Evolutionary conservation across 2,113 vertebrate species (phyloP).

Genomic region (Eonycteris spelaea): DNA sequence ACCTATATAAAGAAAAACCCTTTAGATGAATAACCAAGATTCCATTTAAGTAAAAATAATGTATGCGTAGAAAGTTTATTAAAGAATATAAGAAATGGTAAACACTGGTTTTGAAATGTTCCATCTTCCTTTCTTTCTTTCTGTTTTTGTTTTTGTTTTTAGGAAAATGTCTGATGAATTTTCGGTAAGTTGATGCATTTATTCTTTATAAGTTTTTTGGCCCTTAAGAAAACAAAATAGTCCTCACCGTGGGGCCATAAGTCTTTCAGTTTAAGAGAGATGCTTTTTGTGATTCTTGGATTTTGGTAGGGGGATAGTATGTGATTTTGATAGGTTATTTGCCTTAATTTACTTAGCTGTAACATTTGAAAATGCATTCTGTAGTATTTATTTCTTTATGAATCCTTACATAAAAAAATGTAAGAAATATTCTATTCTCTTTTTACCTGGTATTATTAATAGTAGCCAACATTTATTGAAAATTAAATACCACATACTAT

Average conservation of each 20-base stretch:
- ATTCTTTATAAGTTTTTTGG: background rate
- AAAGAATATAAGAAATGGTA: slow-evolving; percentile 4
- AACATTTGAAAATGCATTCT: background rate
- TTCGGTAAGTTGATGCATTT: slow-evolving; percentile 73
- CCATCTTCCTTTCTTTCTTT: background rate
- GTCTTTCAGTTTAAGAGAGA: slow-evolving; percentile 12
- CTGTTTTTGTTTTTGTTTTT: slow-evolving; percentile 23
- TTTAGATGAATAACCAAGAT: background rate
- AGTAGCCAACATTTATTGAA: background rate
- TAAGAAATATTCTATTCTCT: background rate
- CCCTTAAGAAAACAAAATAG: background rate
- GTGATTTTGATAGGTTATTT: slow-evolving; percentile 25
- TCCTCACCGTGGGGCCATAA: background rate
- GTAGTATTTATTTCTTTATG: background rate
- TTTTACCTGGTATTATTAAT: background rate
- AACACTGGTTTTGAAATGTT: slow-evolving; percentile 56
- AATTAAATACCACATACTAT: background rate
- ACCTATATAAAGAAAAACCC: background rate
- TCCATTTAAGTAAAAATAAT: slow-evolving; percentile 10
- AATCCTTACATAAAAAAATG: background rate
- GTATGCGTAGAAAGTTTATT: background rate
- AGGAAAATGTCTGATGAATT: slow-evolving; percentile 80
- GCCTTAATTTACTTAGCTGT: background rate
- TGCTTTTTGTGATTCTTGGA: background rate
- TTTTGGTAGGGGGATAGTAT: background rate